Percentiles rank a stretch among this genome's conserved stretches.
Evolutionary conservation across 2,797 vertebrate genomes (phyloP).

Genomic region (Psittacula echo): DNA sequence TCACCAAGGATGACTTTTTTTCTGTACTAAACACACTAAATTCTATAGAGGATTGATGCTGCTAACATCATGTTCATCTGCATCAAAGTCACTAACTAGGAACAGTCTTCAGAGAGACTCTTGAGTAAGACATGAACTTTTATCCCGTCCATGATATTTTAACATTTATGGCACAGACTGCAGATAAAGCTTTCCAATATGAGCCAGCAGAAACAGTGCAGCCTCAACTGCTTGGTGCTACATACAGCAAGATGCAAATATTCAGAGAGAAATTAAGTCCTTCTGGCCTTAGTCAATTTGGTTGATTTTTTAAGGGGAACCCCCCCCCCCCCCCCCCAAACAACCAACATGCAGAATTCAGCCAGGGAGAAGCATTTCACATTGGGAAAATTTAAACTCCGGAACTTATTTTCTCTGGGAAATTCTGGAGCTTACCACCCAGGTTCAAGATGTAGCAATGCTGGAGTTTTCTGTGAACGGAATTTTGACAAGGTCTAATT

Average conservation of each 20-base stretch:
- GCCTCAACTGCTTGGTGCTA: background rate
- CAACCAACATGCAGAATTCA: background rate
- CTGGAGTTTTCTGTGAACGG: slow-evolving; percentile 5
- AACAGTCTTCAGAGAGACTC: background rate
- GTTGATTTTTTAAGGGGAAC: background rate
- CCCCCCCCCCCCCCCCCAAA: rapidly evolving
- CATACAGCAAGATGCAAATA: background rate
- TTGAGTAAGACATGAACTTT: background rate
- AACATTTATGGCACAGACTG: background rate
- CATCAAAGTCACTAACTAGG: background rate
- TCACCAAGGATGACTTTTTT: background rate
- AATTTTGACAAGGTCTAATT: slow-evolving; percentile 28
- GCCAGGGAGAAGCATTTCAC: background rate
- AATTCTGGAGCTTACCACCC: background rate
- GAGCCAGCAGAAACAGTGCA: background rate
- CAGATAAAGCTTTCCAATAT: background rate
- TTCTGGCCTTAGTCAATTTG: background rate
- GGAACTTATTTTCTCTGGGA: background rate
- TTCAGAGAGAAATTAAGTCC: background rate
- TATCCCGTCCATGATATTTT: background rate
- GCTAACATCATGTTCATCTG: background rate
- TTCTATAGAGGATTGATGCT: background rate
- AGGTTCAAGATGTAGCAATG: background rate
- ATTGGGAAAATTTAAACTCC: background rate
- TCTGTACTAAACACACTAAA: background rate